Percentiles rank a stretch among this genome's conserved stretches.
These are phyloP conservation scores for Luperina nickerlii DNA, from an alignment of 2,888 invertebrate species.

Conservation along the genomic window DNA sequence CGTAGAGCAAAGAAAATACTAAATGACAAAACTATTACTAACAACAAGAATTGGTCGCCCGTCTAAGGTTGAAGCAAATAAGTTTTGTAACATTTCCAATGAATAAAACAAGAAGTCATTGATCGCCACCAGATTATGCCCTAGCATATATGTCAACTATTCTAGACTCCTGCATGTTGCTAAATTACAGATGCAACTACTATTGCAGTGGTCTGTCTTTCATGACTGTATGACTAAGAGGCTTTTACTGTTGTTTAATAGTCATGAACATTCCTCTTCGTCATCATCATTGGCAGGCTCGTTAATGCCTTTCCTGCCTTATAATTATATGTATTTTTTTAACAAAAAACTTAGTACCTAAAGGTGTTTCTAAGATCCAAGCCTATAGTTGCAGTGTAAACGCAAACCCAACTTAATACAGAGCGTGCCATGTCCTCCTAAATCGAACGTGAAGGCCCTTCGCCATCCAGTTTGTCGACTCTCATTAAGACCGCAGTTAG, in stretches of 20 bases:
- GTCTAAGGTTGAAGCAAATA: not conserved
- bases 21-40: not conserved
- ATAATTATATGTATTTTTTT: not conserved
- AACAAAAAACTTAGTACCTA: not conserved
- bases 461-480: constrained; percentile 89
- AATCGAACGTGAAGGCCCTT: constrained; percentile 76
- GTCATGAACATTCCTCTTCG: not conserved
- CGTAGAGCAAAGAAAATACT: not conserved
- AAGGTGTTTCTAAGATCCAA: not conserved
- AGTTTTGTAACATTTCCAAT: not conserved
- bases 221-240: not conserved
- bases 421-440: constrained; percentile 74
- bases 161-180: not conserved
- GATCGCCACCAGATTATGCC: not conserved
- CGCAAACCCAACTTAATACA: constrained; percentile 2
- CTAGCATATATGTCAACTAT: no score
- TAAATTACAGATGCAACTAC: not conserved
- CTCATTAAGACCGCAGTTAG: constrained; percentile 88
- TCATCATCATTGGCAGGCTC: not conserved
- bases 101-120: not conserved
- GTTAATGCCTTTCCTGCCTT: not conserved
- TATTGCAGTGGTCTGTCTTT: not conserved
- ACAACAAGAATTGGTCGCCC: not conserved
- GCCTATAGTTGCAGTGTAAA: not conserved
- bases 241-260: not conserved